phyloP scores from a whole-genome alignment of 2,888 invertebrate species.

The Oscheius sp. region DNA sequence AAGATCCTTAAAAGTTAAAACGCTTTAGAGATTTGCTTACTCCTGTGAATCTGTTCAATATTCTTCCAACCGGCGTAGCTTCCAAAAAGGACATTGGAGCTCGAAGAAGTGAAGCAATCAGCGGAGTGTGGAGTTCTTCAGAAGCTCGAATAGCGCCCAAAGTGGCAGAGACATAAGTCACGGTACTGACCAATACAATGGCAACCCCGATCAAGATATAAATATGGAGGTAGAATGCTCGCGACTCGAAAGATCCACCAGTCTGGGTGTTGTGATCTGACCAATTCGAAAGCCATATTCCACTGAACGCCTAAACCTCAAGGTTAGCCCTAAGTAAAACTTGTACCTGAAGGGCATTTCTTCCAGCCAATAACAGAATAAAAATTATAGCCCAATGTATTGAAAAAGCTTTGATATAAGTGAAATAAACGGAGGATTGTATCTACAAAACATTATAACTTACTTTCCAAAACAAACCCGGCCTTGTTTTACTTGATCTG shows the following conservation, averaged over 20 bases:
- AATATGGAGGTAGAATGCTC: slow-evolving; percentile 1
- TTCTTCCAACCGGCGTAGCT: slow-evolving; percentile 67
- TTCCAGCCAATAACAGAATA: neutral
- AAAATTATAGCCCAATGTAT: slow-evolving; percentile 13
- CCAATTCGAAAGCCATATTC: slow-evolving; percentile 24
- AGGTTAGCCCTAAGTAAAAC: neutral
- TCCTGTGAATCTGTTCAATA: slow-evolving; percentile 68
- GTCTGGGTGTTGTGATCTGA: slow-evolving; percentile 7
- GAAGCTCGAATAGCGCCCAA: slow-evolving; percentile 38
- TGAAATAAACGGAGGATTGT: slow-evolving; percentile 4
- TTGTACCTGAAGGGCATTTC: slow-evolving; percentile 24
- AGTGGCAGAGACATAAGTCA: slow-evolving; percentile 41
- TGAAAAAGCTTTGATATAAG: slow-evolving; percentile 16
- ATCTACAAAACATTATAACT: neutral
- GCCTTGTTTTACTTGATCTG: slow-evolving; percentile 26
- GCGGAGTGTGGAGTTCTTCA: slow-evolving; percentile 57
- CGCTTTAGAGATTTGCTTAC: slow-evolving; percentile 22
- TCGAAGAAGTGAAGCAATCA: slow-evolving; percentile 63
- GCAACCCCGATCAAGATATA: slow-evolving; percentile 18
- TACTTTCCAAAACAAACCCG: neutral
- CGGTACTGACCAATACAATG: slow-evolving; percentile 41
- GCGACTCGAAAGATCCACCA: neutral
- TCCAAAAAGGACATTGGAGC: slow-evolving; percentile 69
- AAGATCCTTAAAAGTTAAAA: slow-evolving; percentile 46
- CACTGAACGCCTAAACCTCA: slow-evolving; percentile 15